Evolutionary conservation across 1,140 invertebrate genomes (phyloP), one percentile per base, ranked within the genome.

Genomic region (Leptinotarsa lineolata): DNA sequence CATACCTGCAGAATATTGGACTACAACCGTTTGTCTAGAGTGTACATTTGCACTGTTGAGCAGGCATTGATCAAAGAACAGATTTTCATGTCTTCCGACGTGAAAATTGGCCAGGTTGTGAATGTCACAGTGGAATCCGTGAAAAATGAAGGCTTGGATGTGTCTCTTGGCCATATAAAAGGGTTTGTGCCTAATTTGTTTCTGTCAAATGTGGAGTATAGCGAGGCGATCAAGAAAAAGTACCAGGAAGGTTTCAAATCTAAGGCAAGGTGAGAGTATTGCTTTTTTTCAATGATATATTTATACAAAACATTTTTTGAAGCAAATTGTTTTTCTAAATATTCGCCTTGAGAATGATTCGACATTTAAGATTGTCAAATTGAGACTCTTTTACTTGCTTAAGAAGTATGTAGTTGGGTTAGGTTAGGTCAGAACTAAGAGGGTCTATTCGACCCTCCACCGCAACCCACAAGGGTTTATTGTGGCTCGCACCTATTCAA

Each of bases 1-100:
- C 89, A 90, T 72, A 85, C 81, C 59, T 89, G 90, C 76, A 85
- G 90, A 67, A 77, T 92, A 4, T 72, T 90, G 2, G 82, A 86
- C 11, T 91, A 90, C 79, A 85, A 86, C 79, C 80, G 82, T 3
- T 85, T 91, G 69, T 89, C 91, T 68, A 84, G 83, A 16, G 76
- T 88, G 16, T 91, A 88, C 75, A 84, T 90, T 48, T 90, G 89
- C 74, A 86, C 88, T 2, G 87, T 90, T 80, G 85, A 90, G 80
- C 81, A 86, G 68, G 80, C 85, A 13, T 39, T 89, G 2, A 72
- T 92, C 0, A 81, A 88, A 45, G 81, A 88, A 63, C 86, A 86
- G 64, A 78, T 84, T 74, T 87, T 89, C 59, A 83, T 81, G 0
- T 67, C 84, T 3, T 78, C 81, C n/a, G 87, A 90, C 78, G 77